Evolutionary conservation across 2,113 vertebrate genomes (phyloP).

Genomic region (Guaruba guarouba): DNA sequence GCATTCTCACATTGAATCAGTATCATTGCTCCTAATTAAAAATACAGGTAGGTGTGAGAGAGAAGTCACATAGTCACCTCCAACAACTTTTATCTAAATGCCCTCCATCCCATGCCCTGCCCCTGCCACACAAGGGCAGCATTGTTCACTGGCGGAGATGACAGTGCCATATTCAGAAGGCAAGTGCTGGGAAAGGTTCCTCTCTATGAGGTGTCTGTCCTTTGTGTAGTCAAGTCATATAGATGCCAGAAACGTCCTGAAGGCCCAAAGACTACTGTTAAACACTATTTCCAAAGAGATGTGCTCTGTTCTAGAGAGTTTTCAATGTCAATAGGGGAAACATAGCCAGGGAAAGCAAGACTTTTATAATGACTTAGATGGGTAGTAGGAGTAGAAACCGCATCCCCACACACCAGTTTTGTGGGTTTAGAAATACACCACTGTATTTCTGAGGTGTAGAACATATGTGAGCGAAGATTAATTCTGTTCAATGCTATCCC

Average conservation of each 20-base stretch:
- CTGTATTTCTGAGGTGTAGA: not conserved
- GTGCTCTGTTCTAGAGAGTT: not conserved
- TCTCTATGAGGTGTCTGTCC: not conserved
- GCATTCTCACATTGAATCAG: not conserved
- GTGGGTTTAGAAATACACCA: not conserved
- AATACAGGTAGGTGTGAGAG: not conserved
- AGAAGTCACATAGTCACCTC: not conserved
- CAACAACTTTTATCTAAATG: not conserved
- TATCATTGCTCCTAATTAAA: not conserved
- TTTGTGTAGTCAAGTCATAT: not conserved
- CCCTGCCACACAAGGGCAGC: not conserved
- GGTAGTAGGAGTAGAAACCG: not conserved
- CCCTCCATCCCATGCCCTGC: not conserved
- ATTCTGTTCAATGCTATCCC: not conserved
- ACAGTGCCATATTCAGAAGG: not conserved
- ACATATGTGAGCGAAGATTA: not conserved
- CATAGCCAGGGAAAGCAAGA: not conserved
- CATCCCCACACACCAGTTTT: not conserved
- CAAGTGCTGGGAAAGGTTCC: not conserved
- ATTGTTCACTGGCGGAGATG: not conserved
- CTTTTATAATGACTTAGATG: accelerated
- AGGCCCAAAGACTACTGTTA: accelerated
- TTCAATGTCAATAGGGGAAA: not conserved
- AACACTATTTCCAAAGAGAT: not conserved
- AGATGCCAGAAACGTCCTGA: not conserved